Conservation (phyloP, 2,888 invertebrate species). For the Eustalomyia histrio region DNA sequence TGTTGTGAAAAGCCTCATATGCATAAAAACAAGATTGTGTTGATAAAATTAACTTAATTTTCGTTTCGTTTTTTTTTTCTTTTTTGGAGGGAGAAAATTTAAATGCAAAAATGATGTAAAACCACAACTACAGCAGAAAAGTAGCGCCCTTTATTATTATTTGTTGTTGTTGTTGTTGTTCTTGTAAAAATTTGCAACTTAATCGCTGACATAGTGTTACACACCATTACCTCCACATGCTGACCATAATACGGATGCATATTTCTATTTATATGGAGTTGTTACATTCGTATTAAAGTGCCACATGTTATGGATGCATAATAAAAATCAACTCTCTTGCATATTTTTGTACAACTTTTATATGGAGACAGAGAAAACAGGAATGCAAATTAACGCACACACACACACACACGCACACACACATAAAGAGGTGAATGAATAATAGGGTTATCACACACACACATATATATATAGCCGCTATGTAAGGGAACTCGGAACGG, state of each 20-base stretch:
- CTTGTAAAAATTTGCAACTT: conserved; percentile 48
- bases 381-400: conserved; percentile 47
- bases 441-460: conserved; percentile 28
- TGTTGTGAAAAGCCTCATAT: no score
- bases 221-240: conserved; percentile 65
- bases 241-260: conserved; percentile 60
- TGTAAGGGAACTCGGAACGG: neutral
- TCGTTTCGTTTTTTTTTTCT: conserved; percentile 37
- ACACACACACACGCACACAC: conserved; percentile 13
- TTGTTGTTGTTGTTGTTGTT: neutral
- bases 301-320: conserved; percentile 51
- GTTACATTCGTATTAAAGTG: conserved; percentile 29
- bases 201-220: conserved; percentile 66
- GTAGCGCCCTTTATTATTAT: neutral
- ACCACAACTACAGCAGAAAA: conserved; percentile 8
- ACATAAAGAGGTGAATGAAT: conserved; percentile 3
- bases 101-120: conserved; percentile 2
- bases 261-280: neutral
- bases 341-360: neutral
- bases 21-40: conserved; percentile 47
- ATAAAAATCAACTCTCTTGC: conserved; percentile 56
- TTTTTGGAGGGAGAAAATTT: conserved; percentile 21
- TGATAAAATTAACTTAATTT: conserved; percentile 57
- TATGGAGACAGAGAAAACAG: neutral
- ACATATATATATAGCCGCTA: neutral